A percentile compares a stretch with the other conserved stretches of the same genome.
phyloP scores from a whole-genome alignment of 2,113 vertebrate genomes.

The Lathamus discolor region DNA sequence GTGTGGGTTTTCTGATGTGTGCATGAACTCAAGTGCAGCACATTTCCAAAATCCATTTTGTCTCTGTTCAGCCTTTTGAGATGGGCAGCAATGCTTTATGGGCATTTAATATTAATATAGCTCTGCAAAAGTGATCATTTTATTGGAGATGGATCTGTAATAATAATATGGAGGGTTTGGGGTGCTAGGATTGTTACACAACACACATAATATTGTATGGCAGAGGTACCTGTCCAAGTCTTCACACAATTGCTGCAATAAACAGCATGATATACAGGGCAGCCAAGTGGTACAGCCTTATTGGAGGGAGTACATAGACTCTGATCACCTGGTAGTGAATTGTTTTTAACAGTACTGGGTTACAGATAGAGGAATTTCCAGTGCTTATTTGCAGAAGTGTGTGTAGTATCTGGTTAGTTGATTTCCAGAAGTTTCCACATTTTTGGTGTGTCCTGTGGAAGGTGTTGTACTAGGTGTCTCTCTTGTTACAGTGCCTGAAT shows the following conservation, averaged over 20 bases:
- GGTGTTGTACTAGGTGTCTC: not conserved
- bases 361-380: not conserved
- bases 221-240: not conserved
- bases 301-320: fast-evolving
- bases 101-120: not conserved
- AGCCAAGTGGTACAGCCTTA: no score
- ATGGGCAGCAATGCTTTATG: not conserved
- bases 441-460: not conserved
- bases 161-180: not conserved
- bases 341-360: not conserved
- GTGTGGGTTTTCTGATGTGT: not conserved
- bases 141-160: not conserved
- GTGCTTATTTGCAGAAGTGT: not conserved
- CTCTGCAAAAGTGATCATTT: not conserved
- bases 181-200: not conserved
- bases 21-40: no score
- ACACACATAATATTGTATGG: not conserved
- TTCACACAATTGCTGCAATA: not conserved
- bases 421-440: fast-evolving
- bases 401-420: not conserved
- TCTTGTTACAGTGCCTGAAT: not conserved
- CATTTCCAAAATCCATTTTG: not conserved
- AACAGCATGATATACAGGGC: not conserved
- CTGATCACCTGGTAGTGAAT: not conserved
- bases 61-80: not conserved